Evolutionary conservation across 2,113 vertebrate species (phyloP).

Genomic region (Limanda limanda): DNA sequence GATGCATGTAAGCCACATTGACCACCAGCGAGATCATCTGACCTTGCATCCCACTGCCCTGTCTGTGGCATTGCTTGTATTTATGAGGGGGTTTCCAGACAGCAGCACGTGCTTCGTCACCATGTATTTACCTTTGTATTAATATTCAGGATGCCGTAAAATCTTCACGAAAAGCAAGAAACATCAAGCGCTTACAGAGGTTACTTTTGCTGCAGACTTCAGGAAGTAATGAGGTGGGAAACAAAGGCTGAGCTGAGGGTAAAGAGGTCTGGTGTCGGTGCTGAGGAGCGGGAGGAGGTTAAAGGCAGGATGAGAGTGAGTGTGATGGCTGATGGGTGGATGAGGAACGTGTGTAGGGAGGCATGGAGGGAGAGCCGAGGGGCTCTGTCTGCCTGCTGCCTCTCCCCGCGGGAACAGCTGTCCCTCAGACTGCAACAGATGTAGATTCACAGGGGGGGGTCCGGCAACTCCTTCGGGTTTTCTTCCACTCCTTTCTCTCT

Average conservation of each 20-base stretch:
- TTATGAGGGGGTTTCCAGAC: background rate
- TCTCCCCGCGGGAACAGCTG: conserved; percentile 79
- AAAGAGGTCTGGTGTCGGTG: conserved; percentile 9
- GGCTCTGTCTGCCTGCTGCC: conserved; percentile 71
- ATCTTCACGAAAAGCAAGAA: no score
- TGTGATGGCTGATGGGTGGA: conserved; percentile 53
- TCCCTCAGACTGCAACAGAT: conserved; percentile 74
- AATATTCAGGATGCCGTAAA: background rate
- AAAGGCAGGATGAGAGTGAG: conserved; percentile 12
- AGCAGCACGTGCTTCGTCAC: conserved; percentile 17
- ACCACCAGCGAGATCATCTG: conserved; percentile 72
- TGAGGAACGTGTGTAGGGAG: conserved; percentile 45
- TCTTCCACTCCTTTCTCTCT: conserved; percentile 10
- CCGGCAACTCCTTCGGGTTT: conserved; percentile 48
- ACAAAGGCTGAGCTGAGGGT: conserved; percentile 31
- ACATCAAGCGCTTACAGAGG: no score
- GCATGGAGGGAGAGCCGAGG: conserved; percentile 40
- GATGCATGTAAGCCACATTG: conserved; percentile 74
- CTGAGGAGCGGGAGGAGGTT: conserved; percentile 1
- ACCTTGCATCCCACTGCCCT: conserved; percentile 56
- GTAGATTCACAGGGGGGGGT: conserved; percentile 67
- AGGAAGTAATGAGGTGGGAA: conserved; percentile 41
- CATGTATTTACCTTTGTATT: conserved; percentile 10
- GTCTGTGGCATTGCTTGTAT: conserved; percentile 36
- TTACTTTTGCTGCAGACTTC: background rate